Base-by-base conservation (phyloP, 2,113 vertebrate genomes). In the Halichoeres trimaculatus region DNA sequence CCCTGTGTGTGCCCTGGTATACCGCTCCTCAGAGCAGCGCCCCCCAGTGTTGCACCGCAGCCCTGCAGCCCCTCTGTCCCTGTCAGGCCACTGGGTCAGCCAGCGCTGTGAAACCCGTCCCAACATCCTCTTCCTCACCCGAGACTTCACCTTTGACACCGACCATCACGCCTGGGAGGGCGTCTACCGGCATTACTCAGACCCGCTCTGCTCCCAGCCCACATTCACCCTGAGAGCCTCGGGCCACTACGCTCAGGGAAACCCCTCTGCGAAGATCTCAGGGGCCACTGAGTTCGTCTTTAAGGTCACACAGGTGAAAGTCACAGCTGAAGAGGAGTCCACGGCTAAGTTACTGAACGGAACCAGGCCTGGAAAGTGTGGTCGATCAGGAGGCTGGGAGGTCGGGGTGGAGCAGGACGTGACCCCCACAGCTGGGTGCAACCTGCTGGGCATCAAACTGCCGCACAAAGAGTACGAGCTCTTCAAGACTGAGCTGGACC, bases 391-490 rank as follows among this genome's bases (percentile, higher is more conserved):
- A 12, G 69, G 71, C 24, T 98, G 97, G 97, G 69, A 83, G 0
- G 23, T 92, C 0, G 94, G 96, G 0, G 54, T 84, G 30, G 96
- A 96, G 87, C 93, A 95, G 82, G 96, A 97, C 12, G 84, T 98
- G 65, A 97, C 95, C 0, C 73, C 89, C 60, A 98, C 97, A 0
- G 91, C 93, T 0, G 96, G 96, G 0, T 99, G 97, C 23, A 55
- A 85, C 1, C 90, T 94, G 0, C 69, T 99, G 90, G 96, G 96
- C 35, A 95, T 98, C 89, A 89, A 79, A 60, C 93, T 99, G 74
- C 96, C 96, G 0, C 97, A 99, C 71, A 95, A 93, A 1, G 97
- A 98, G 85, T 97, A 95, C 0, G 96, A 99, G 81, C 95, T 98
- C 6, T 95, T 98, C 91, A 95, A 93, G 88, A 87, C 76, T 0